Evolutionary conservation across 2,113 vertebrate genomes (phyloP).

Genomic region (Columbina picui): DNA sequence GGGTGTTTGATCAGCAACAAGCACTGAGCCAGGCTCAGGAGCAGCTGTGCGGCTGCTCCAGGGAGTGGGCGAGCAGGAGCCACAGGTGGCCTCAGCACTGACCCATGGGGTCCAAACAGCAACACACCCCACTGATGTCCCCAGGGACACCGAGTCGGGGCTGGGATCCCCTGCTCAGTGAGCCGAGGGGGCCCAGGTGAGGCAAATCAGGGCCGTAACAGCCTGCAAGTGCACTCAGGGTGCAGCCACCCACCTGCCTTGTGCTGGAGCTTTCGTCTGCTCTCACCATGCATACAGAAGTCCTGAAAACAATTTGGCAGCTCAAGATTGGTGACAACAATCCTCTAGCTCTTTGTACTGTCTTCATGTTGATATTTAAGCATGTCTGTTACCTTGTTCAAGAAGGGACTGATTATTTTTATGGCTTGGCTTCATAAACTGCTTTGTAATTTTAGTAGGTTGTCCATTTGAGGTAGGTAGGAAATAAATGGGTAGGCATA

Average conservation of each 20-base stretch:
- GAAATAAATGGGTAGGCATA: background rate
- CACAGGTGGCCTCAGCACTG: background rate
- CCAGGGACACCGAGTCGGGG: fast-evolving
- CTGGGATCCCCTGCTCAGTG: fast-evolving
- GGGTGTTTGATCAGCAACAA: fast-evolving
- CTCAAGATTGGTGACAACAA: background rate
- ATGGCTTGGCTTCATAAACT: background rate
- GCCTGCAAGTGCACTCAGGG: fast-evolving
- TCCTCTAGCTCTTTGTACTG: fast-evolving
- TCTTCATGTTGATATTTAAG: background rate
- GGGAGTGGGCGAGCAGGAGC: background rate
- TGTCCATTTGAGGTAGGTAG: background rate
- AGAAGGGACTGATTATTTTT: background rate
- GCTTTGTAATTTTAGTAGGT: background rate
- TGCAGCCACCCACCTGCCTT: background rate
- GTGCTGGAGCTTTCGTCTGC: background rate
- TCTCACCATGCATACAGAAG: fast-evolving
- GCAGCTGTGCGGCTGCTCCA: background rate
- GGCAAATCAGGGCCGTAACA: fast-evolving
- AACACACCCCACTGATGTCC: fast-evolving
- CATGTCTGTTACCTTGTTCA: fast-evolving
- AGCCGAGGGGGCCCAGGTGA: fast-evolving
- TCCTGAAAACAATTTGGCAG: background rate
- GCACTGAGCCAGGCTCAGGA: fast-evolving
- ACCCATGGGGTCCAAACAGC: fast-evolving